phyloP scores from a whole-genome alignment of 2,888 invertebrate species.

The Phorcus lineatus region DNA sequence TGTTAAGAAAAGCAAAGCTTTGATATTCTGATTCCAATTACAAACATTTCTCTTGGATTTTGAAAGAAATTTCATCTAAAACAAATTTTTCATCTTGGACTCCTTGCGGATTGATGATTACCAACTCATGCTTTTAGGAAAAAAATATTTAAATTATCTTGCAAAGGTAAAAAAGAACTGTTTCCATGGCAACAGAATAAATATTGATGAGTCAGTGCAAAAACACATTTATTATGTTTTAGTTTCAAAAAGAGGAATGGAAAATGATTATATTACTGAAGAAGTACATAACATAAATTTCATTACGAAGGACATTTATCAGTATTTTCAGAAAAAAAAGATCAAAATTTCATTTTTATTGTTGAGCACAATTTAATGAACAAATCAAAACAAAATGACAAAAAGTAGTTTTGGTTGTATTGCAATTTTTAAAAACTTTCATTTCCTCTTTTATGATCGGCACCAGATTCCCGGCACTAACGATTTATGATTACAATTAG shows the following conservation, averaged over 20 bases:
- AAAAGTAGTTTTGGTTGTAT: too few species aligned
- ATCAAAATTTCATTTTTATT: too few species aligned
- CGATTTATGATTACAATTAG: too few species aligned
- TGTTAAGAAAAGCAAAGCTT: neutral
- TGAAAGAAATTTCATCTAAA: neutral
- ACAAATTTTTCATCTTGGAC: neutral
- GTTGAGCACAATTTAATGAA: too few species aligned
- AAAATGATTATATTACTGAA: neutral
- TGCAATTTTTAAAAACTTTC: too few species aligned
- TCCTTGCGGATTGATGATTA: slow-evolving; percentile 14
- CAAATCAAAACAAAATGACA: too few species aligned
- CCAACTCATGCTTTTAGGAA: neutral
- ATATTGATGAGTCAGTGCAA: slow-evolving; percentile 19
- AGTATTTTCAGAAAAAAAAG: too few species aligned
- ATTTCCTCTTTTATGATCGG: too few species aligned
- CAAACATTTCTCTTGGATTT: slow-evolving; percentile 3
- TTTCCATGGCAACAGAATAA: slow-evolving; percentile 17
- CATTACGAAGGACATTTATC: too few species aligned
- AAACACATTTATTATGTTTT: neutral
- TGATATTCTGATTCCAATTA: slow-evolving; percentile 18
- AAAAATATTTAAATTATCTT: slow-evolving; percentile 20
- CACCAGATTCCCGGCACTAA: too few species aligned
- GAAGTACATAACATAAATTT: too few species aligned
- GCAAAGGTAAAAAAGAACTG: neutral
- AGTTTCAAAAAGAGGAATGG: neutral